phyloP scores from a whole-genome alignment of 2,888 invertebrate species.

The Catotricha subobsoleta region DNA sequence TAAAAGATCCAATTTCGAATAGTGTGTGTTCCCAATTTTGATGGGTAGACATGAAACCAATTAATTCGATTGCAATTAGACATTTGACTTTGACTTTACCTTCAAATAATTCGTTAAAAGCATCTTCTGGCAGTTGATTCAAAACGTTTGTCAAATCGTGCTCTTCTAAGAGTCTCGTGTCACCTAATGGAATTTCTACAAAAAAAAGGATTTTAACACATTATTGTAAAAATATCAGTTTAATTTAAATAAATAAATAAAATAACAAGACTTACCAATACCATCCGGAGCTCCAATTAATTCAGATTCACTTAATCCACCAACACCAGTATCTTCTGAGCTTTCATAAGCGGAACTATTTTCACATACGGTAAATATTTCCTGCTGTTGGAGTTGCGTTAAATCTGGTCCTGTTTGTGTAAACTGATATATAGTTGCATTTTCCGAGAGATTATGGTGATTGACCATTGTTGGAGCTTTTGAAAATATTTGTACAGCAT shows the following conservation, averaged over 20 bases:
- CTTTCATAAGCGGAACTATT: slow-evolving; percentile 45
- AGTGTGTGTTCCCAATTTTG: too few relatives aligned
- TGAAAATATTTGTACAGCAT: not conserved
- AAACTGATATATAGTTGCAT: slow-evolving; percentile 13
- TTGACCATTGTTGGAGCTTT: not conserved
- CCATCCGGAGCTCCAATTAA: slow-evolving; percentile 32
- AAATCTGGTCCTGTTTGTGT: too few relatives aligned
- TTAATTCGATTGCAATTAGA: too few relatives aligned
- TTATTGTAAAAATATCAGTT: not conserved
- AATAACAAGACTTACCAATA: slow-evolving; percentile 18
- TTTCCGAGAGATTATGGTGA: slow-evolving; percentile 24
- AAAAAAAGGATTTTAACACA: slow-evolving; percentile 5
- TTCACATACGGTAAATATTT: slow-evolving; percentile 20
- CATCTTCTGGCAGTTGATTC: slow-evolving; percentile 60
- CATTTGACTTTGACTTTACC: slow-evolving; percentile 39
- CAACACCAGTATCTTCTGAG: slow-evolving; percentile 41
- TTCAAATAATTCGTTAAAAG: slow-evolving; percentile 65
- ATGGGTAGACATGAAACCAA: too few relatives aligned
- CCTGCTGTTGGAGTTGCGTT: slow-evolving; percentile 12
- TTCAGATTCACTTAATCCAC: slow-evolving; percentile 40
- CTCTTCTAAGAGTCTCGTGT: slow-evolving; percentile 46
- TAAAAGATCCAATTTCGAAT: too few relatives aligned
- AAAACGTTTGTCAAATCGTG: slow-evolving; percentile 61
- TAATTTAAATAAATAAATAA: not conserved
- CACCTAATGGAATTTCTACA: slow-evolving; percentile 36